Conservation (phyloP, 2,797 vertebrate species). For the Gila robusta region DNA sequence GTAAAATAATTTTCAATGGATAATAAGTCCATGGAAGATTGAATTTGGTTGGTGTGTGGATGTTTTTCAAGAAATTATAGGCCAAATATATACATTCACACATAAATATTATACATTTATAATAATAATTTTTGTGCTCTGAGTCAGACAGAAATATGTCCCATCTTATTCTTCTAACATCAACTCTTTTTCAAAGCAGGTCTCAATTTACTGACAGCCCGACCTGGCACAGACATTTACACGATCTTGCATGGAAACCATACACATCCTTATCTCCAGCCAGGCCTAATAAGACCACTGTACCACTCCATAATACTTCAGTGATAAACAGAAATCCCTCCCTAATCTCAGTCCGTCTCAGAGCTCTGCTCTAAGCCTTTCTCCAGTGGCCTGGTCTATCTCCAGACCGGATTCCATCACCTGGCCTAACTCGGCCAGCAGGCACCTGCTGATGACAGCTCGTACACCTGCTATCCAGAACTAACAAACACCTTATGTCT, state of each 20-base stretch:
- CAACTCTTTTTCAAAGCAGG: background rate
- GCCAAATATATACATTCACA: background rate
- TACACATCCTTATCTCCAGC: conserved; percentile 18
- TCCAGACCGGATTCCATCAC: conserved; percentile 64
- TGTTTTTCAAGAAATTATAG: background rate
- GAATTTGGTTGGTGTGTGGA: background rate
- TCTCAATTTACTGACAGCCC: background rate
- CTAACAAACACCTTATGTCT: conserved; percentile 53
- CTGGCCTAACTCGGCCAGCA: conserved; percentile 56
- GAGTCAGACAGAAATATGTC: conserved; percentile 2
- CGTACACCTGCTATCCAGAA: conserved; percentile 68
- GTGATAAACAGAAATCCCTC: background rate
- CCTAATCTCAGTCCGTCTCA: background rate
- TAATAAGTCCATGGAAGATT: background rate
- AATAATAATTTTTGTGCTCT: background rate
- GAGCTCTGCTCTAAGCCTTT: conserved; percentile 15
- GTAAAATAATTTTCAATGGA: background rate
- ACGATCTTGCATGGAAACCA: background rate
- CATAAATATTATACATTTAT: background rate
- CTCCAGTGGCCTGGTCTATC: conserved; percentile 61
- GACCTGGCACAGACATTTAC: background rate
- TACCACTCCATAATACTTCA: background rate
- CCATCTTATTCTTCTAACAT: background rate
- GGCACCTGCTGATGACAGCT: conserved; percentile 63
- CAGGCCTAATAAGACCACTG: conserved; percentile 15